phyloP scores from a whole-genome alignment of 2,797 vertebrate genomes.

The Cephalopachus bancanus region DNA sequence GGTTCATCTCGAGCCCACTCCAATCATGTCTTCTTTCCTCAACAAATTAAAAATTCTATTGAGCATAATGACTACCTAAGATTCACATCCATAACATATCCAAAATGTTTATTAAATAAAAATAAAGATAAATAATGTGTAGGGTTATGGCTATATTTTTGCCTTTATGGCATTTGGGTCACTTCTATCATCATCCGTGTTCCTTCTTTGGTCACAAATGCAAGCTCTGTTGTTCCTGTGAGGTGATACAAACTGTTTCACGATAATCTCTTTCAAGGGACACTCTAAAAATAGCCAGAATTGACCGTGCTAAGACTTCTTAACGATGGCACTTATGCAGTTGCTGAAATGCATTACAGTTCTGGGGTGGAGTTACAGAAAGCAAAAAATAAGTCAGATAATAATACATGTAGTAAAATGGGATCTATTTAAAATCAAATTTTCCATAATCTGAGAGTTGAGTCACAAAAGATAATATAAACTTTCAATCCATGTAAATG shows the following conservation, averaged over 20 bases:
- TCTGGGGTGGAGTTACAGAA: not conserved
- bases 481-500: conserved; percentile 47
- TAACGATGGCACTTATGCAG: not conserved
- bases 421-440: conserved; percentile 60
- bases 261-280: conserved; percentile 22
- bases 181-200: not conserved
- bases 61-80: not conserved
- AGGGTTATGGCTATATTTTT: not conserved
- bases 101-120: conserved; percentile 43
- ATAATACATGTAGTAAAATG: not conserved
- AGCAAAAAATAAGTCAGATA: not conserved
- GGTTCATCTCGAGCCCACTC: not conserved
- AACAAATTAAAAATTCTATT: not conserved
- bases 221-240: not conserved
- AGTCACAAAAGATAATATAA: conserved; percentile 42
- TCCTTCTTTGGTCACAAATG: not conserved
- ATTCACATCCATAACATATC: not conserved
- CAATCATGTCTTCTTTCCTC: not conserved
- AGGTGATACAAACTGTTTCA: not conserved
- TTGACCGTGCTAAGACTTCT: not conserved
- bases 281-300: conserved; percentile 16
- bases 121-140: not conserved
- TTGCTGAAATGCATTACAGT: not conserved
- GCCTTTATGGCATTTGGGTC: conserved; percentile 8
- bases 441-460: conserved; percentile 23